Conservation (phyloP, 1,140 invertebrate genomes). For the Oryctes rhinoceros region DNA sequence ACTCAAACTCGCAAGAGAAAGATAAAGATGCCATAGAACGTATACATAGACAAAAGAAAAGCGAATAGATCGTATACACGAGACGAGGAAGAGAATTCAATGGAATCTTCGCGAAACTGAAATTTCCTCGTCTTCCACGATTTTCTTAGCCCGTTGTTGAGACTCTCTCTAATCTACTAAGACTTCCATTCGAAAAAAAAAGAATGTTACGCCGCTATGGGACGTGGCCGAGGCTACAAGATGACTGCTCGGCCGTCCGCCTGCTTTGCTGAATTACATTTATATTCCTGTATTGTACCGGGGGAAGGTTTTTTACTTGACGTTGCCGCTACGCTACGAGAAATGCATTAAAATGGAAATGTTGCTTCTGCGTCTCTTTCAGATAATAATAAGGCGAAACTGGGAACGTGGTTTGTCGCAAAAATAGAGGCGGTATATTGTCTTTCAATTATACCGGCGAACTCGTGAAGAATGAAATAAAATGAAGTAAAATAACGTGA, state of each 20-base stretch:
- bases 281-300: not conserved
- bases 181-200: not conserved
- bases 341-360: constrained; percentile 22
- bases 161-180: not conserved
- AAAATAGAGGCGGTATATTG: too few species aligned
- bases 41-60: not conserved
- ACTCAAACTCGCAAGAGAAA: too few species aligned
- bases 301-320: not conserved
- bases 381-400: constrained; percentile 4
- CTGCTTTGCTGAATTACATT: constrained; percentile 14
- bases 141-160: not conserved
- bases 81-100: not conserved
- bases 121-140: not conserved
- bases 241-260: not conserved
- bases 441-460: too few species aligned
- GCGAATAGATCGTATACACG: too few species aligned
- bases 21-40: too few species aligned
- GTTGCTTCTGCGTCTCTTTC: not conserved
- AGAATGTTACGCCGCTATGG: not conserved
- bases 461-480: too few species aligned
- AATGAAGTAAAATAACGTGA: too few species aligned
- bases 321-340: not conserved
- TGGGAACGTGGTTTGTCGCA: too few species aligned
- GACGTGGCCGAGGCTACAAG: not conserved
- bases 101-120: not conserved